Evolutionary conservation across 2,888 invertebrate genomes (phyloP), one percentile per base, ranked within the genome.

Genomic region (Pherbina coryleti): DNA sequence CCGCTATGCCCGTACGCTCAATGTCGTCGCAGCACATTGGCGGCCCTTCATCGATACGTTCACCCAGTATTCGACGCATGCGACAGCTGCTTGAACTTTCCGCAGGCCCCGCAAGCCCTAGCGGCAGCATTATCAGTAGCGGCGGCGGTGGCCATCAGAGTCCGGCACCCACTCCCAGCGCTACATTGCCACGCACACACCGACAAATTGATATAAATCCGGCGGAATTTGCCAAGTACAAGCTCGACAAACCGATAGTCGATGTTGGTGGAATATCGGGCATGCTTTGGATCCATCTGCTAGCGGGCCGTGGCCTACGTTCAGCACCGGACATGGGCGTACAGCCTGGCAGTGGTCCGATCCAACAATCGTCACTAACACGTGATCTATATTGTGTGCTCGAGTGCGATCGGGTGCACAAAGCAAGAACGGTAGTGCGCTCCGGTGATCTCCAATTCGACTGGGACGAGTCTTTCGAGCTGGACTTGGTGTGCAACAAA

Each of bases 391-490:
- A 99, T 90, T 99, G 99, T 89, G 99, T 99, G 51, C 92, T 99
- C 79, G 99, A 99, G 90, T 97, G 98, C 87, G 98, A 98, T 90
- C 93, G 97, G 78, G 96, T 98, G 69, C 98, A 98, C 90, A 98
- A 98, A 91, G 98, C 98, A 49, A 92, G 98, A 77, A 98, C 98
- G 34, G 98, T 98, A 86, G 98, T 98, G 44, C 93, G 98, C 76
- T 98, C 97, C 1, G 98, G 98, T 3, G 98, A 98, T 89, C 92
- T 98, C 67, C 97, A 97, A 88, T 99, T 98, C 89, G 98, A 99
- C 90, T 99, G 99, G 99, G 98, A 99, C 88, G 99, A 99, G 89
- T 97, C 97, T 19, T 99, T 99, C 88, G 99, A 99, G 88, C 91
- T 99, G 85, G 99, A 99, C 88, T 91, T 99, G 80, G 97, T 98